Conservation (phyloP, 2,888 invertebrate genomes). For the Apoda limacodes region DNA sequence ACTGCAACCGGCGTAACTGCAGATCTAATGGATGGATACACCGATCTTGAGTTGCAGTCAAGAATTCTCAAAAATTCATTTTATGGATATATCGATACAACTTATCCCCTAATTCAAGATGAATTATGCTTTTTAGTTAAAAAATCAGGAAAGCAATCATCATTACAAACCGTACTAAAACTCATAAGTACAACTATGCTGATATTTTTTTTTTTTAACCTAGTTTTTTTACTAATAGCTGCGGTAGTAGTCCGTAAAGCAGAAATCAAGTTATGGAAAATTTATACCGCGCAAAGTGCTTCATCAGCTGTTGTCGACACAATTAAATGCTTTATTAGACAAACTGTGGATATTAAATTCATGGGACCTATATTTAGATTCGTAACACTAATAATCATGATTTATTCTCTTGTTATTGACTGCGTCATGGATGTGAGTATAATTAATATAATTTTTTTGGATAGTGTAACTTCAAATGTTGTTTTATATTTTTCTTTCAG, state of each 20-base stretch:
- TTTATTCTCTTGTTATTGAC: slow-evolving; percentile 53
- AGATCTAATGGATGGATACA: slow-evolving; percentile 56
- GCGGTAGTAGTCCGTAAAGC: slow-evolving; percentile 33
- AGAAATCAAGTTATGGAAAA: slow-evolving; percentile 35
- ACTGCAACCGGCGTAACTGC: slow-evolving; percentile 57
- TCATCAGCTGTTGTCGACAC: slow-evolving; percentile 38
- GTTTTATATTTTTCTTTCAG: slow-evolving; percentile 34
- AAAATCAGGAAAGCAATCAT: slow-evolving; percentile 55
- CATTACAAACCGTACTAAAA: slow-evolving; percentile 50
- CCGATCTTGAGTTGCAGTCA: slow-evolving; percentile 65
- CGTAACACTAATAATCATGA: slow-evolving; percentile 37
- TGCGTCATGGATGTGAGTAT: slow-evolving; percentile 57
- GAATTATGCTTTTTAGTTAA: slow-evolving; percentile 67
- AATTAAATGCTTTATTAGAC: slow-evolving; percentile 51
- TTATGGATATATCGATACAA: slow-evolving; percentile 59
- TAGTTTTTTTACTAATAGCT: slow-evolving; percentile 30
- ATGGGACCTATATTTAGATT: slow-evolving; percentile 44
- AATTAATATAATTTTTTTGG: neutral
- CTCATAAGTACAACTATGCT: slow-evolving; percentile 42
- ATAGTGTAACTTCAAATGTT: neutral
- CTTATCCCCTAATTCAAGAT: slow-evolving; percentile 63
- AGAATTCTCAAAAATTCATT: slow-evolving; percentile 63
- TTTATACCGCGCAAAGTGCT: slow-evolving; percentile 27
- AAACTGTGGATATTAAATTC: slow-evolving; percentile 48
- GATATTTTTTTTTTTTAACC: slow-evolving; percentile 32